These are phyloP conservation scores for Talpa occidentalis DNA, from an alignment of 2,113 vertebrate genomes.

Conservation along the genomic window DNA sequence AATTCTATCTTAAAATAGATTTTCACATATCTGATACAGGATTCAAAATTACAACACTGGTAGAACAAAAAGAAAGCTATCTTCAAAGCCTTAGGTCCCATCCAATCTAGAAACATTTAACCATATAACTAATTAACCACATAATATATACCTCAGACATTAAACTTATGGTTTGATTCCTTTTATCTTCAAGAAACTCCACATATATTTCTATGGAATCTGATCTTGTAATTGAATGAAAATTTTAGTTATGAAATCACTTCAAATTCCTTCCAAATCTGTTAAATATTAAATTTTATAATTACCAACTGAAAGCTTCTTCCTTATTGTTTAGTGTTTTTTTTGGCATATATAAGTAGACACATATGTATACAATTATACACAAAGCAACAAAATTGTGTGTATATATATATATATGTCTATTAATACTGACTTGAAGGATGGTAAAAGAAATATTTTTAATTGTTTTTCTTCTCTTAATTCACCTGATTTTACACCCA, in stretches of 20 bases:
- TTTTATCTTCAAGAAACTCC: not conserved
- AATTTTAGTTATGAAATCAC: not conserved
- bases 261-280: not conserved
- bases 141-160: not conserved
- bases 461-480: not conserved
- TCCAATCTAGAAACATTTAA: not conserved
- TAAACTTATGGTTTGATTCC: not conserved
- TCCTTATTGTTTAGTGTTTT: not conserved
- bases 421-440: not conserved
- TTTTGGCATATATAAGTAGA: not conserved
- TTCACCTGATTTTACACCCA: not conserved
- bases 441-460: not conserved
- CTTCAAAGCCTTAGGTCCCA: not conserved
- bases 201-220: not conserved
- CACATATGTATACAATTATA: not conserved
- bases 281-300: not conserved
- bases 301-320: not conserved
- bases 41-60: not conserved
- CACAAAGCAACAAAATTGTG: not conserved
- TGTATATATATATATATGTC: not conserved
- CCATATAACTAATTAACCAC: no score
- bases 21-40: not conserved
- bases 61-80: not conserved
- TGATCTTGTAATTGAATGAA: not conserved
- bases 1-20: not conserved